Conservation (phyloP, 92 coral and sea anemone species). For the Epizoanthus illoricatus region DNA sequence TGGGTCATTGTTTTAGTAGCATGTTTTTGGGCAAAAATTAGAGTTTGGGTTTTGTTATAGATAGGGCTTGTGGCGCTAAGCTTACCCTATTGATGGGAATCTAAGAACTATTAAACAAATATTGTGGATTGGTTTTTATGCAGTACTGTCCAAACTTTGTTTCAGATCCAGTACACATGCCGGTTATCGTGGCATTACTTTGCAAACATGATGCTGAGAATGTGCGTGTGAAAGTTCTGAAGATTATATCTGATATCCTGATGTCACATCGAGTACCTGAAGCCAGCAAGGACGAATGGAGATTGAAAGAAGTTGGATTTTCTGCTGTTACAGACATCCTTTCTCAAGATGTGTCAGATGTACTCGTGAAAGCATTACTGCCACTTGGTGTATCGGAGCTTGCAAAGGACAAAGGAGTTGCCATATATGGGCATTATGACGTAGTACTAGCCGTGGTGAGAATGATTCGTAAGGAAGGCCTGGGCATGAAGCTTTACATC, state of each 20-base stretch:
- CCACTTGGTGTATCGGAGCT: slow-evolving; percentile 68
- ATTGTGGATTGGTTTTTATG: no score
- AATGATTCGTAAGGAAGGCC: slow-evolving; percentile 61
- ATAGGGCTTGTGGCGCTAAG: no score
- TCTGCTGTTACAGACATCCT: slow-evolving; percentile 74
- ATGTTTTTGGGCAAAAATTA: no score
- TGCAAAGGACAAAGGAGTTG: slow-evolving; percentile 72
- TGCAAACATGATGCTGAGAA: slow-evolving; percentile 57
- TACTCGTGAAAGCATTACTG: slow-evolving; percentile 62
- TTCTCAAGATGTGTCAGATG: slow-evolving; percentile 59
- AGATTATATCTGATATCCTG: slow-evolving; percentile 67
- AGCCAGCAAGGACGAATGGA: slow-evolving; percentile 73
- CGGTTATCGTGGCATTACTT: slow-evolving; percentile 68
- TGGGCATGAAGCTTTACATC: slow-evolving; percentile 62
- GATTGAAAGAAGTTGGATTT: slow-evolving; percentile 68
- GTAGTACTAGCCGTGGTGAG: slow-evolving; percentile 86
- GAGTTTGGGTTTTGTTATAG: no score
- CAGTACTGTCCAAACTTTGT: background rate
- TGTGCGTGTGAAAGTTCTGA: slow-evolving; percentile 69
- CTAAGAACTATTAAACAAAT: no score
- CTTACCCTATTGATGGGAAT: background rate
- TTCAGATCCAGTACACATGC: slow-evolving; percentile 73
- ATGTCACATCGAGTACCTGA: slow-evolving; percentile 70
- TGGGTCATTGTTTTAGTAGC: no score
- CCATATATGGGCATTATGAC: slow-evolving; percentile 82